These are phyloP conservation scores for Brachionus manjavacas DNA, from an alignment of 1,140 invertebrate species.

Conservation along the genomic window DNA sequence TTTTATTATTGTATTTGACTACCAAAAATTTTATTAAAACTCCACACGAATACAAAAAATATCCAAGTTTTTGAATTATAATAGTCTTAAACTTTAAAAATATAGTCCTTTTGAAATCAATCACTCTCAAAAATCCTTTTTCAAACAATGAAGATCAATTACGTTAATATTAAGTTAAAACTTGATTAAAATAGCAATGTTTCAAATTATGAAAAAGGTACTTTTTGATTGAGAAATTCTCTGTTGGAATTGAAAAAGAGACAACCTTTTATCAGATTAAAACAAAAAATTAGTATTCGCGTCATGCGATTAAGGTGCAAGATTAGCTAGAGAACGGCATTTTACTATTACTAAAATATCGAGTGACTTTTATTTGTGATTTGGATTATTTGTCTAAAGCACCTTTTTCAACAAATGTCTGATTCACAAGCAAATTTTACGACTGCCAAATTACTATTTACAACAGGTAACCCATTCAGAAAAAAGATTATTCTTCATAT, in stretches of 20 bases:
- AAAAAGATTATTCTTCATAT: neutral
- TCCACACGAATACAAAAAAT: neutral
- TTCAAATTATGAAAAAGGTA: no score
- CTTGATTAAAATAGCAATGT: no score
- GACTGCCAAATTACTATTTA: neutral
- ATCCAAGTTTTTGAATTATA: neutral
- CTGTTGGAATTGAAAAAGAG: neutral
- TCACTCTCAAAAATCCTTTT: neutral
- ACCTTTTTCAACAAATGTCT: conserved; percentile 1
- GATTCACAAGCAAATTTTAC: neutral
- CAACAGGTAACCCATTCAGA: conserved; percentile 25
- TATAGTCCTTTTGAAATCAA: neutral
- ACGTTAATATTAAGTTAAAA: neutral
- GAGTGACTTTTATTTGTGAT: conserved; percentile 17
- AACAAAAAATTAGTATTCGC: neutral
- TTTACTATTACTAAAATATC: neutral
- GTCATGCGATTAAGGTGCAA: neutral
- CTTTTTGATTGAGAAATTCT: no score
- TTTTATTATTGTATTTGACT: neutral
- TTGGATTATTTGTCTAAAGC: neutral
- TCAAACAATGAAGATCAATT: neutral
- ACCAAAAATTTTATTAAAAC: neutral
- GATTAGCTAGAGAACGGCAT: neutral
- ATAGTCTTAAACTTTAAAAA: neutral
- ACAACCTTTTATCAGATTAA: neutral